These are phyloP conservation scores for Takifugu rubripes DNA, from an alignment of 2,797 vertebrate species.

Conservation along the genomic window DNA sequence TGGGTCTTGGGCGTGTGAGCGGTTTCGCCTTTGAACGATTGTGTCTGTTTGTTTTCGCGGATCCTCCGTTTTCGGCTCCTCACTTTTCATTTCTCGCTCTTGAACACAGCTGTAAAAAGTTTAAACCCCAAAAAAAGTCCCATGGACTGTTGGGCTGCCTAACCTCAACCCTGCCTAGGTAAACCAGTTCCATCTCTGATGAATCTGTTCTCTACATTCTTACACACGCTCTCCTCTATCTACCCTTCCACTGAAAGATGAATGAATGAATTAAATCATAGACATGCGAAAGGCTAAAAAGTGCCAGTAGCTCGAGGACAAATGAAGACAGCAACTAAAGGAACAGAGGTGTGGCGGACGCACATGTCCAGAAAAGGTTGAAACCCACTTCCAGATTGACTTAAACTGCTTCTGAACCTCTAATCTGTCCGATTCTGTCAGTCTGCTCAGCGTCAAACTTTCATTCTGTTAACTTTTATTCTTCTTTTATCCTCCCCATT, in stretches of 20 bases:
- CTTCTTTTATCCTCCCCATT: constrained; percentile 25
- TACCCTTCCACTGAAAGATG: too few species aligned
- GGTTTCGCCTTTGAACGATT: background rate
- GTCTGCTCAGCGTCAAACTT: constrained; percentile 48
- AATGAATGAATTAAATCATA: too few species aligned
- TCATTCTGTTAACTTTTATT: constrained; percentile 47
- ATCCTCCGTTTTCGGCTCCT: constrained; percentile 6
- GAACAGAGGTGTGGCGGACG: too few species aligned
- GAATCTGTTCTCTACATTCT: constrained; percentile 9
- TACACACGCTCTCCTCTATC: too few species aligned
- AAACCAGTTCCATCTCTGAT: too few species aligned
- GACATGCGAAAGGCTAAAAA: too few species aligned
- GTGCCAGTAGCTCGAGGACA: too few species aligned
- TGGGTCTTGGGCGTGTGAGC: constrained; percentile 3
- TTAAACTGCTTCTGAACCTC: background rate
- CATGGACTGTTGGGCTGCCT: constrained; percentile 46
- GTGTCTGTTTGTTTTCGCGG: background rate
- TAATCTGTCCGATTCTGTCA: constrained; percentile 7
- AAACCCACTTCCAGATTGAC: background rate
- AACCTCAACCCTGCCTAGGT: too few species aligned
- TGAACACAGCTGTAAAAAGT: constrained; percentile 43
- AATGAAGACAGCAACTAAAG: too few species aligned
- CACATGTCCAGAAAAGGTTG: too few species aligned
- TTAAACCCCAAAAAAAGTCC: constrained; percentile 37
- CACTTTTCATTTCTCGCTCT: constrained; percentile 13